Conservation (phyloP, 2,797 vertebrate species). For the Simalia tracyae region DNA sequence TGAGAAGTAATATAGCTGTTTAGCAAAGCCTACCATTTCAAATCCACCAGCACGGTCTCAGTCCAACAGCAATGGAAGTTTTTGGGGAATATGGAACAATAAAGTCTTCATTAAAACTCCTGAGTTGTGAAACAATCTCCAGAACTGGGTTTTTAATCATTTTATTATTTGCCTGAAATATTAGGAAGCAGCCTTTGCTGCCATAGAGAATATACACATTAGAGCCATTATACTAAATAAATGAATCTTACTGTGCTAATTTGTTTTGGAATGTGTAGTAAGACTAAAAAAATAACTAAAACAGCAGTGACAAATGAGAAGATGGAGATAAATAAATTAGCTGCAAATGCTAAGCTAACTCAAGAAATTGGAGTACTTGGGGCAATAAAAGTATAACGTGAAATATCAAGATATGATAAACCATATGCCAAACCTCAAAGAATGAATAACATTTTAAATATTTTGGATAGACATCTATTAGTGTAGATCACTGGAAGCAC, state of each 20-base stretch:
- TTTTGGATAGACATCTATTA: background rate
- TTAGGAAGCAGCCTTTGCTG: background rate
- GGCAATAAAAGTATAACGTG: background rate
- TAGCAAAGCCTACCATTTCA: background rate
- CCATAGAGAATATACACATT: background rate
- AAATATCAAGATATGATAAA: background rate
- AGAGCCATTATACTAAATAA: background rate
- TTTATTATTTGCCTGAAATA: fast-evolving
- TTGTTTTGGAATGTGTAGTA: background rate
- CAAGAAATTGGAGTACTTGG: background rate
- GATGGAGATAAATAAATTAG: background rate
- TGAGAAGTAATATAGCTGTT: background rate
- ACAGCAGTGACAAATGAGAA: background rate
- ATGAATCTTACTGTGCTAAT: background rate
- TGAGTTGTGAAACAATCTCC: background rate
- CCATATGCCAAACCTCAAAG: background rate
- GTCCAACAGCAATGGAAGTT: background rate
- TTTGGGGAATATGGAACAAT: background rate
- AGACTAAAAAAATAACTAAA: background rate
- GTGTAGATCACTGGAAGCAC: background rate
- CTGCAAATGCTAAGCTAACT: background rate
- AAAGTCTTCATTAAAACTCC: background rate
- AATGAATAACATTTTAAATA: background rate
- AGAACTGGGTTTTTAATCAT: background rate
- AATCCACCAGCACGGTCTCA: background rate